Conservation (phyloP, 2,113 vertebrate species). For the Morone saxatilis region DNA sequence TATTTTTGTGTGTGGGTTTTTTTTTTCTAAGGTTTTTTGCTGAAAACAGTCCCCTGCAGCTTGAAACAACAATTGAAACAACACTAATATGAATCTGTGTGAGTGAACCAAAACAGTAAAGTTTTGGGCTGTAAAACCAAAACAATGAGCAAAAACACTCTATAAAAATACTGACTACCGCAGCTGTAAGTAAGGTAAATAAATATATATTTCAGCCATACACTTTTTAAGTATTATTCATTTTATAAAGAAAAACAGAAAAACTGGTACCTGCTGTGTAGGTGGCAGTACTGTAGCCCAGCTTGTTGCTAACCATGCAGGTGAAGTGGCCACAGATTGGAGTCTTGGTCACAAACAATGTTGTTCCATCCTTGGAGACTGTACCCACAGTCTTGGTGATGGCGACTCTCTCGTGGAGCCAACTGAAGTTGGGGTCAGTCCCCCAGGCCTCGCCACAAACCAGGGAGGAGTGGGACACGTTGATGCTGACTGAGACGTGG, state of each 20-base stretch:
- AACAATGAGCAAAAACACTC: background rate
- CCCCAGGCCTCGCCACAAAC: slow-evolving; percentile 84
- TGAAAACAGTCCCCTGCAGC: no score
- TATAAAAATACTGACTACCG: background rate
- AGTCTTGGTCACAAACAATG: slow-evolving; percentile 64
- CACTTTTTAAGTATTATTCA: background rate
- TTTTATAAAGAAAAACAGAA: background rate
- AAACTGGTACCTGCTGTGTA: slow-evolving; percentile 77
- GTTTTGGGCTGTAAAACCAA: background rate
- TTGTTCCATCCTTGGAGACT: slow-evolving; percentile 75
- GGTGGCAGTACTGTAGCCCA: slow-evolving; percentile 80
- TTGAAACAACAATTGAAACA: background rate
- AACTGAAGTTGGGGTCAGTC: slow-evolving; percentile 81
- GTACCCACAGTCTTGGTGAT: slow-evolving; percentile 69
- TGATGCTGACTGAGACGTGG: slow-evolving; percentile 84
- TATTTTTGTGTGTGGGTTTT: no score
- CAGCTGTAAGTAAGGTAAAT: background rate
- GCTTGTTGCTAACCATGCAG: slow-evolving; percentile 82
- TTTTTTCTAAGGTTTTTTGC: no score
- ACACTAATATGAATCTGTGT: background rate
- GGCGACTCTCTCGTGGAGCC: slow-evolving; percentile 77
- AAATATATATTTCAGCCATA: no score
- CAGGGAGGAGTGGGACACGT: slow-evolving; percentile 79
- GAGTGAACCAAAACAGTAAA: background rate
- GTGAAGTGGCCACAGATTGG: slow-evolving; percentile 84